Evolutionary conservation across 2,113 vertebrate genomes (phyloP).

Genomic region (Symphodus melops): DNA sequence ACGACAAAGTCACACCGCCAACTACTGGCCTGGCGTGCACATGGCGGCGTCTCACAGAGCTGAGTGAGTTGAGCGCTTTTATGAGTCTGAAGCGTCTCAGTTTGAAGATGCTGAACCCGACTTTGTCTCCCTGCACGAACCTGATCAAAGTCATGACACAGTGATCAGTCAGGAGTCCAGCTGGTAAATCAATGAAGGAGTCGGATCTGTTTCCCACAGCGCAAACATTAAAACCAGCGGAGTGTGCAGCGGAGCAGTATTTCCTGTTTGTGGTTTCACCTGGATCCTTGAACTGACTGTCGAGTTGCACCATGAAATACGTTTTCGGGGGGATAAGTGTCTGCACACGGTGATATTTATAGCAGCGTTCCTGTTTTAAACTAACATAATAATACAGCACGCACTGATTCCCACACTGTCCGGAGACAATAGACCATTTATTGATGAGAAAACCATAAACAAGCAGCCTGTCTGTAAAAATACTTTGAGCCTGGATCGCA

Average conservation of each 20-base stretch:
- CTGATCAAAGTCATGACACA: not conserved
- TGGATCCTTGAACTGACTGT: not conserved
- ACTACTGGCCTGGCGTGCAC: too few relatives aligned
- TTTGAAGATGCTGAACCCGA: too few relatives aligned
- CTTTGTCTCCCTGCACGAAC: too few relatives aligned
- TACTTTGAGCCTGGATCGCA: slow-evolving; percentile 48
- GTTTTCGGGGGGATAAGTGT: slow-evolving; percentile 1
- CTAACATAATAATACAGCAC: not conserved
- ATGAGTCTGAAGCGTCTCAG: too few relatives aligned
- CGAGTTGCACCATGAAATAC: not conserved
- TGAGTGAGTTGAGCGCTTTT: too few relatives aligned
- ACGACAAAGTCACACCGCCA: too few relatives aligned
- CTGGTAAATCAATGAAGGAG: not conserved
- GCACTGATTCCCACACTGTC: slow-evolving; percentile 17
- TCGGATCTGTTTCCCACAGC: not conserved
- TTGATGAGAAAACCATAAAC: slow-evolving; percentile 74
- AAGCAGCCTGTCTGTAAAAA: slow-evolving; percentile 63
- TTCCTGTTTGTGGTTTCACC: not conserved
- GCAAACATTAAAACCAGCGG: not conserved
- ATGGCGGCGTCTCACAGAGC: too few relatives aligned
- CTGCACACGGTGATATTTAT: slow-evolving; percentile 8
- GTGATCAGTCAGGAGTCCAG: not conserved
- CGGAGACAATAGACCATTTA: slow-evolving; percentile 63
- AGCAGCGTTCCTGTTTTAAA: slow-evolving; percentile 21
- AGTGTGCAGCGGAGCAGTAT: not conserved